Evolutionary conservation across 2,797 vertebrate species (phyloP), one percentile per base, ranked within the genome.

Genomic region (Gallirallus australis): DNA sequence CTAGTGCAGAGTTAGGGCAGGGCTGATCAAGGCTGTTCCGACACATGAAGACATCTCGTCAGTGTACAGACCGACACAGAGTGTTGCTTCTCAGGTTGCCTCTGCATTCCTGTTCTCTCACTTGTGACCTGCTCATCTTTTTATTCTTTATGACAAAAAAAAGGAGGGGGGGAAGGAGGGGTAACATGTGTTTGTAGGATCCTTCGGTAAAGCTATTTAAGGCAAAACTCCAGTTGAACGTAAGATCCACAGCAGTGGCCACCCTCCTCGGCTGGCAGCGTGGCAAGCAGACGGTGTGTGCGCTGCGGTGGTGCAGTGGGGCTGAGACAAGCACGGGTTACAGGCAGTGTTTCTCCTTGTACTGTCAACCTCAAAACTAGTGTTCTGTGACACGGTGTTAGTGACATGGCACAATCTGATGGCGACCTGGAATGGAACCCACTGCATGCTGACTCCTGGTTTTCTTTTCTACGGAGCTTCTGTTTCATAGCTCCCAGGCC

Each of bases 1-100:
- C 95, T 77, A 97, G 96, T 97, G 95, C 97, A 96, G 97, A 95
- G 92, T 92, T 71, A 93, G 72, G 80, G 77, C 69, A 86, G 81
- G 89, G 75, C 61, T 69, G 77, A 82, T 70, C 78, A 87, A 76
- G 81, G 78, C 81, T 90, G 48, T 56, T 73, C 37, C 24, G 69
- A 87, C 61, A 90, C 28, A 25, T 79, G 20, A 42, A 42, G 71
- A 53, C 37, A 89, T 56, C 1, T 5, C 82, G 64, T 68, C 92
- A 88, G 89, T 86, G 83, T 78, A 86, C 2, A 7, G 90, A 77
- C 75, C 10, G 1, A 60, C 37, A 61, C 15, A 7, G 69, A 40
- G 60, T 68, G 73, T 69, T 85, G 65, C 64, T 59, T 87, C 68
- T 69, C 63, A 57, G 45, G 54, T n/a, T 60, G 82, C 82, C 54